Conservation (phyloP, 1,140 invertebrate species). For the Drosophila athabasca region DNA sequence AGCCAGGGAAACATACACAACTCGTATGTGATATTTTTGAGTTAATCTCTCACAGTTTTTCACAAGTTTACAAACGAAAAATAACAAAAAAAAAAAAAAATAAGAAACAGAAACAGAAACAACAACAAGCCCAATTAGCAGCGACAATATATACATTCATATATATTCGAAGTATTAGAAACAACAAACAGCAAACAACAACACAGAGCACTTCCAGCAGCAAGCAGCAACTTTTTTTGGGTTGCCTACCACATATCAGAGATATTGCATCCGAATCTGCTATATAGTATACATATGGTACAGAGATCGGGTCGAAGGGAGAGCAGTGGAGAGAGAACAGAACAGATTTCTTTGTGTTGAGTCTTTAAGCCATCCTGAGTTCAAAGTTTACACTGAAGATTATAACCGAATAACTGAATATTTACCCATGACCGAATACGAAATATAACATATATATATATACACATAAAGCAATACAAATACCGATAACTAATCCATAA, state of each 20-base stretch:
- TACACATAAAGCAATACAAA: conserved; percentile 65
- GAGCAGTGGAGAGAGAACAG: conserved; percentile 30
- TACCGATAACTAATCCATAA: conserved; percentile 58
- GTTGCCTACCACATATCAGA: conserved; percentile 83
- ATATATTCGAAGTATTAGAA: not conserved
- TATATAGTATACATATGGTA: conserved; percentile 30
- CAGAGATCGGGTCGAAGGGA: not conserved
- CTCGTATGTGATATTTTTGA: conserved; percentile 84
- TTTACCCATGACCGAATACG: conserved; percentile 62
- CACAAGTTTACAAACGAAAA: conserved; percentile 64
- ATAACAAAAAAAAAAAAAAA: conserved; percentile 39
- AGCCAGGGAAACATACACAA: conserved; percentile 84
- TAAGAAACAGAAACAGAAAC: conserved; percentile 20
- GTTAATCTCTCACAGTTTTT: conserved; percentile 67
- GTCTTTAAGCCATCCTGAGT: conserved; percentile 81
- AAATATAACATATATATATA: conserved; percentile 58
- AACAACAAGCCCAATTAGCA: conserved; percentile 70
- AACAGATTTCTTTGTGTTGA: conserved; percentile 52
- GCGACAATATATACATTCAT: conserved; percentile 56
- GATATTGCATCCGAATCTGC: conserved; percentile 15
- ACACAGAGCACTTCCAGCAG: conserved; percentile 74
- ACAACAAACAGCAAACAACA: conserved; percentile 56
- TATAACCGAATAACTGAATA: conserved; percentile 46
- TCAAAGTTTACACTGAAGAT: conserved; percentile 65
- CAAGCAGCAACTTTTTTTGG: conserved; percentile 68